phyloP scores from a whole-genome alignment of 2,888 invertebrate genomes.

The Iselma pallidipennis region DNA sequence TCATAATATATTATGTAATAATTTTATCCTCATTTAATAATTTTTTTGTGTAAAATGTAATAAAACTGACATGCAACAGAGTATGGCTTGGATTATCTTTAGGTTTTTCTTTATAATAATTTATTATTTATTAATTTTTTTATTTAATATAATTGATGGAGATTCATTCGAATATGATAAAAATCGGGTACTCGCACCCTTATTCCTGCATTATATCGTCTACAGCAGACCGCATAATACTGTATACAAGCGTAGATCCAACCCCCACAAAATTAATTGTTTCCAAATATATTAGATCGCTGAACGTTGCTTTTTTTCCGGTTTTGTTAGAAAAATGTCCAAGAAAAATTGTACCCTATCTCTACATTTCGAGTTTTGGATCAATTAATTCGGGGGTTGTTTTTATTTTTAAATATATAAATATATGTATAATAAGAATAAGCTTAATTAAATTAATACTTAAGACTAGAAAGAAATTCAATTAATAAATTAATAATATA shows the following conservation, averaged over 20 bases:
- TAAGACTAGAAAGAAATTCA: conserved; percentile 32
- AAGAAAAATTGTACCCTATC: neutral
- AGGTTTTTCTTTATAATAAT: neutral
- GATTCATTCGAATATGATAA: conserved; percentile 34
- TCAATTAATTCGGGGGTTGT: neutral
- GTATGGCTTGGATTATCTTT: conserved; percentile 53
- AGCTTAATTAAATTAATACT: conserved; percentile 27
- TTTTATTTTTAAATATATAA: conserved; percentile 23
- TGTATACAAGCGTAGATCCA: conserved; percentile 43
- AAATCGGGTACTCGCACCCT: conserved; percentile 47
- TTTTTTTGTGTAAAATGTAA: conserved; percentile 54
- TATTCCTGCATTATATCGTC: conserved; percentile 35
- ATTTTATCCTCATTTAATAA: conserved; percentile 50
- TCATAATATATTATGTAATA: conserved; percentile 52
- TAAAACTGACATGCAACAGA: conserved; percentile 56
- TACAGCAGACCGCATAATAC: conserved; percentile 46
- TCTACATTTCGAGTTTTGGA: no score
- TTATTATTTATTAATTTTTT: neutral
- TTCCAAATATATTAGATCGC: no score
- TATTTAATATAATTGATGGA: conserved; percentile 42
- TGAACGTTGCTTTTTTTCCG: neutral
- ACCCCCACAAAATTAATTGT: conserved; percentile 3
- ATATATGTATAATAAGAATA: no score
- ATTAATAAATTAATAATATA: conserved; percentile 37
- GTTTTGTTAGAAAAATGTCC: neutral